phyloP scores from a whole-genome alignment of 2,888 invertebrate species.

The Sminthurides aquaticus region DNA sequence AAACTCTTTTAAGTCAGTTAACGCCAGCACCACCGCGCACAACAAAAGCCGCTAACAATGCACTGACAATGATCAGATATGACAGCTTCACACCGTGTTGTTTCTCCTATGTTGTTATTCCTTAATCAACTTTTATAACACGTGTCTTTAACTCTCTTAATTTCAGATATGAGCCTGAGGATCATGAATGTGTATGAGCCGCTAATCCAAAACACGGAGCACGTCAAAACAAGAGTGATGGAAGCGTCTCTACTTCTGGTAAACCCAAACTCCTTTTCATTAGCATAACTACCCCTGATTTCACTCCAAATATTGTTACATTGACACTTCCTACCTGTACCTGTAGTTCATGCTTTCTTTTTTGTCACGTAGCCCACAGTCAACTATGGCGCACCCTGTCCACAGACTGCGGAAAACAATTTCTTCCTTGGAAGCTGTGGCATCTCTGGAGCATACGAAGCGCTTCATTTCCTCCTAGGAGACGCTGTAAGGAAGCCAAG shows the following conservation, averaged over 20 bases:
- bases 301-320: neutral
- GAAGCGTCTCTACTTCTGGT: constrained; percentile 22
- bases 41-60: neutral
- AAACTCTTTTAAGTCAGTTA: too few relatives aligned
- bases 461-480: constrained; percentile 28
- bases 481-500: constrained; percentile 21
- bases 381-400: constrained; percentile 29
- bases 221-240: constrained; percentile 26
- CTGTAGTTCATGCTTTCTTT: constrained; percentile 5
- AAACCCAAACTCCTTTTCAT: too few relatives aligned
- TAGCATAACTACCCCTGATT: too few relatives aligned
- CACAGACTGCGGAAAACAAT: constrained; percentile 13
- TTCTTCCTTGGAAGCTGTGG: constrained; percentile 37
- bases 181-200: constrained; percentile 35
- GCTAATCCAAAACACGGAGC: constrained; percentile 26
- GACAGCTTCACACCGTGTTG: neutral
- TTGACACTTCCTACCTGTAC: neutral
- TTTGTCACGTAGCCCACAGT: constrained; percentile 27
- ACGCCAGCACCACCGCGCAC: too few relatives aligned
- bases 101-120: too few relatives aligned
- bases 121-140: neutral
- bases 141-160: neutral
- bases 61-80: neutral
- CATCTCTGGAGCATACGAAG: constrained; percentile 35
- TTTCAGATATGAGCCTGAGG: constrained; percentile 29